Evolutionary conservation across 2,797 vertebrate genomes (phyloP).

Genomic region (Eulemur albifrons): DNA sequence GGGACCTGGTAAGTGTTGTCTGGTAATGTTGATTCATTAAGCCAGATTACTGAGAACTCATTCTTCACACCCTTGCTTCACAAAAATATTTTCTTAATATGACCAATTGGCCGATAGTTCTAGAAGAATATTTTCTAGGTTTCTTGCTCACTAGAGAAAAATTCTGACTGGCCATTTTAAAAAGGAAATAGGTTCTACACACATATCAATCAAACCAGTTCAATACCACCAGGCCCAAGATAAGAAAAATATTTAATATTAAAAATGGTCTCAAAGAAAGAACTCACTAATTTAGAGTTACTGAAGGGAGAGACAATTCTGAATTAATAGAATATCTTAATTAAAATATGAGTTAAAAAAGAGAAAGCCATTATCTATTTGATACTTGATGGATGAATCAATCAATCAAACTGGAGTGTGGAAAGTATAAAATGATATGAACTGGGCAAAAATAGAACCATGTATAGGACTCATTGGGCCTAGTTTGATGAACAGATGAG

Average conservation of each 20-base stretch:
- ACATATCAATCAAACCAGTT: not conserved
- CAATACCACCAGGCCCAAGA: not conserved
- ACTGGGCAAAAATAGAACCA: slow-evolving; percentile 17
- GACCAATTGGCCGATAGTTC: not conserved
- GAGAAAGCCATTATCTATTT: slow-evolving; percentile 44
- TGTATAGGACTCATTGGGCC: not conserved
- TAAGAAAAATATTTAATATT: slow-evolving; percentile 7
- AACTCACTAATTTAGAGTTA: slow-evolving; percentile 21
- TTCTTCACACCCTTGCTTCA: not conserved
- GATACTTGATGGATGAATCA: slow-evolving; percentile 39
- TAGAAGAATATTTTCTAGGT: not conserved
- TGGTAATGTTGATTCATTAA: not conserved
- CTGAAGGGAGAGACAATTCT: not conserved
- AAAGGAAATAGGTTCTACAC: not conserved
- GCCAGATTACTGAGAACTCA: not conserved
- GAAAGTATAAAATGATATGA: slow-evolving; percentile 23
- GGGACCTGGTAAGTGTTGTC: accelerated
- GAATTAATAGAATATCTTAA: slow-evolving; percentile 56
- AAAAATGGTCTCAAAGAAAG: slow-evolving; percentile 41
- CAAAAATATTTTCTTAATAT: not conserved
- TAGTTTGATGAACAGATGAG: not conserved
- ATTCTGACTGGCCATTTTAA: not conserved
- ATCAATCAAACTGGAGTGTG: not conserved
- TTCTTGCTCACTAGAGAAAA: slow-evolving; percentile 5
- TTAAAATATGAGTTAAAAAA: slow-evolving; percentile 56